Base-by-base conservation (phyloP, 2,888 invertebrate species). In the Uloborus plumipes region DNA sequence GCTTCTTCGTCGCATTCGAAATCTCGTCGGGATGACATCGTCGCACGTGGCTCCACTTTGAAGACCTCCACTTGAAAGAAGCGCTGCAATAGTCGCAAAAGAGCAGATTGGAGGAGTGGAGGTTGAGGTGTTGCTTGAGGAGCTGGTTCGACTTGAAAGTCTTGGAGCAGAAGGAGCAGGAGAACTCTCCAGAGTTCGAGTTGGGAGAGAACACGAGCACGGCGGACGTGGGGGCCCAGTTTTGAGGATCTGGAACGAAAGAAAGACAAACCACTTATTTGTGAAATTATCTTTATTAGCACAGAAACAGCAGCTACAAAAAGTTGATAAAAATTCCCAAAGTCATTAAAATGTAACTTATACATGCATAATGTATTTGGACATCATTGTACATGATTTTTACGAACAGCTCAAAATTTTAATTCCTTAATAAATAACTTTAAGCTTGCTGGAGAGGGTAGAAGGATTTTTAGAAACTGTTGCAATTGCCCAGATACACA, bases 51-150 rank as follows among this genome's bases (percentile, higher is more conserved):
- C 61, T 69, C 65, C 64, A 71, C 61, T 76, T 76, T n/a, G 78
- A 74, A 13, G 78, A 83, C 58, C 78, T 58, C 74, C 74, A 84
- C 50, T 55, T 78, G 53, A 84, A 84, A n/a, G 84, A 65, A 11
- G 83, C 83, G 47, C 53, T 59, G 51, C 78, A 84, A 49, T 65
- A 58, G 39, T 78, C 64, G 47, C 70, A 78, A 31, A 70, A 70
- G 15, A 78, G 31, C 31, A 62, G 22, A 4, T 84, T 84, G 16
- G 26, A 51, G 15, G 78, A 74, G 65, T 84, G 78, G 14, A 84
- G 58, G 71, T 75, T 78, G 6, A 84, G 59, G 53, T 78, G 78
- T 20, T 83, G 83, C 62, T 83, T 83, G 31, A 78, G 47, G 1
- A 74, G 55, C n/a, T 73, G 83, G 4, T 73, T 67, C 0, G 69